Evolutionary conservation across 2,888 invertebrate genomes (phyloP), one percentile per base, ranked within the genome.

Genomic region (Drosophila pseudotakahashii): DNA sequence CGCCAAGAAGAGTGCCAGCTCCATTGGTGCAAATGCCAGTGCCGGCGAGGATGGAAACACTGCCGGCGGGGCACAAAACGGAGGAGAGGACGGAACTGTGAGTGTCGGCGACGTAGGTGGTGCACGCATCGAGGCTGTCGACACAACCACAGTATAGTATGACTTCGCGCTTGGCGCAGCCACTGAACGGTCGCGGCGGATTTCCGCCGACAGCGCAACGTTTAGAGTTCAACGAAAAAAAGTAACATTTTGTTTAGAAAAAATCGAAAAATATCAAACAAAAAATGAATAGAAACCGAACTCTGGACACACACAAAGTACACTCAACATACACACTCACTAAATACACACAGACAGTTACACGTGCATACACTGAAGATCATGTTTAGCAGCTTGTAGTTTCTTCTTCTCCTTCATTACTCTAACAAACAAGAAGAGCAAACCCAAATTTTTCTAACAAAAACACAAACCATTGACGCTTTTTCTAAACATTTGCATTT

Each of bases 111-210:
- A 85, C 52, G 77, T 76, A 59, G 77, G 78, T 66, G 79, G 81
- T 63, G 77, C 88, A 75, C 90, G 91, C 74, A 90, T 91, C 73
- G 92, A 91, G 79, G 89, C 91, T 57, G 92, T 92, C 69, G 90
- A 92, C 79, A 91, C 92, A 64, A 91, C 92, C 78, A 90, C 92
- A 77, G 92, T 92, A 89, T 92, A 92, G 91, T 91, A 92, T 90
- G 91, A 91, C 77, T 72, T 72, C 66, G 61, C 57, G 37, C 52
- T 51, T 70, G 83, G 87, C 68, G 88, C 89, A 89, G 91, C 91
- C 90, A 81, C 89, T 67, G 86, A 91, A 90, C 83, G 90, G 89
- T 90, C 91, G 59, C 84, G 85, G 86, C 88, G 86, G 88, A 81
- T 57, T 55, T 76, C 88, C 74, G 83, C 88, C 74, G 76, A 72